These are phyloP conservation scores for Dromiciops gliroides DNA, from an alignment of 2,113 vertebrate species.

Conservation along the genomic window DNA sequence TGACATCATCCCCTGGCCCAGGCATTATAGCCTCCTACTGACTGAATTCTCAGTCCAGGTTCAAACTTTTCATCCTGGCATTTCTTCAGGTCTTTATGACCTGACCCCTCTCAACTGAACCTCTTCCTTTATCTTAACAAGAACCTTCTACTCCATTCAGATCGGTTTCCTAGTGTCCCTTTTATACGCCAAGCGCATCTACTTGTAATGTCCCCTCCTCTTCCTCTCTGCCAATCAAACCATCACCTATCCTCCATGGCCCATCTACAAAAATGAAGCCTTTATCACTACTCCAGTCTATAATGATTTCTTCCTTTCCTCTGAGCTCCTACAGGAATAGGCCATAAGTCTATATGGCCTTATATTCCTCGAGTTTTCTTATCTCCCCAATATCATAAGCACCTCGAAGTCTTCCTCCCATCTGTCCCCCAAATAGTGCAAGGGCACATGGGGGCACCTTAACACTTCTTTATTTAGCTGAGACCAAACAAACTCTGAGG, in stretches of 20 bases:
- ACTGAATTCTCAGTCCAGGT: not conserved
- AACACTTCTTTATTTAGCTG: conserved; percentile 34
- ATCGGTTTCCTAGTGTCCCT: not conserved
- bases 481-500: conserved; percentile 53
- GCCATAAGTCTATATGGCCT: not conserved
- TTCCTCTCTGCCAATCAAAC: not conserved
- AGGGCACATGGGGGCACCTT: not conserved
- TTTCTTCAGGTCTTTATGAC: not conserved
- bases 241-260: not conserved
- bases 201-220: not conserved
- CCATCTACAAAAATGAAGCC: conserved; percentile 10
- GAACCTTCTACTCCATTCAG: not conserved
- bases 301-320: conserved; percentile 27
- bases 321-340: not conserved
- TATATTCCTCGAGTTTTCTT: not conserved
- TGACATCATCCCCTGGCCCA: conserved; percentile 15
- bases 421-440: not conserved
- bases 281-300: conserved; percentile 40
- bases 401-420: not conserved
- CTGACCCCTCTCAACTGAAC: not conserved
- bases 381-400: not conserved
- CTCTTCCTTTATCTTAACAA: not conserved
- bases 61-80: conserved; percentile 17
- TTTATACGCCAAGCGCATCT: not conserved
- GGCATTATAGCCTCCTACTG: not conserved